Evolutionary conservation across 2,797 vertebrate species (phyloP).

Genomic region (Mionectes olivaceus): DNA sequence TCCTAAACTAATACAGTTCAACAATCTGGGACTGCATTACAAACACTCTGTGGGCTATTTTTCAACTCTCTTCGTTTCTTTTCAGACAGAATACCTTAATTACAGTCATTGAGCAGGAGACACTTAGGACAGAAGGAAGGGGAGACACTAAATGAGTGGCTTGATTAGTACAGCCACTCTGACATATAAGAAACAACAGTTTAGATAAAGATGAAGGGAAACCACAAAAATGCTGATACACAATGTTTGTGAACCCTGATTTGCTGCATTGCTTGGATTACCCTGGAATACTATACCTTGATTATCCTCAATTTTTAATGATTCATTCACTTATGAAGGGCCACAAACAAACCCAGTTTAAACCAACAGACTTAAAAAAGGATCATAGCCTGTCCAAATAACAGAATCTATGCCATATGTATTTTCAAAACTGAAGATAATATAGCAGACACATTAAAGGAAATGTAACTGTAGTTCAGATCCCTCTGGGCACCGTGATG

Average conservation of each 20-base stretch:
- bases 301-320: not conserved
- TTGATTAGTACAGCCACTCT: not conserved
- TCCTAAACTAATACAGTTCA: not conserved
- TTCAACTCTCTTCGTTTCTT: not conserved
- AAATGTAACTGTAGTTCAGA: not conserved
- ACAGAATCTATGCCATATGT: not conserved
- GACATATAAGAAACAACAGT: not conserved
- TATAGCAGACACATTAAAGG: conserved; percentile 13
- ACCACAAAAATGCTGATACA: not conserved
- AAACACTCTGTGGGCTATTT: not conserved
- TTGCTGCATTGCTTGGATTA: not conserved
- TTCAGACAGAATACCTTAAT: not conserved
- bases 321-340: not conserved
- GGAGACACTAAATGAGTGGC: not conserved
- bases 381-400: not conserved
- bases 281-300: not conserved
- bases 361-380: not conserved
- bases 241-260: not conserved
- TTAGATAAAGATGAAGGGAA: not conserved
- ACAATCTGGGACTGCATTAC: not conserved
- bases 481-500: conserved; percentile 1
- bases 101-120: not conserved
- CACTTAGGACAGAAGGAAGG: not conserved
- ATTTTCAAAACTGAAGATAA: conserved; percentile 29
- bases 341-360: not conserved